Conservation (phyloP, 1,140 invertebrate genomes). For the Linepithema humile region DNA sequence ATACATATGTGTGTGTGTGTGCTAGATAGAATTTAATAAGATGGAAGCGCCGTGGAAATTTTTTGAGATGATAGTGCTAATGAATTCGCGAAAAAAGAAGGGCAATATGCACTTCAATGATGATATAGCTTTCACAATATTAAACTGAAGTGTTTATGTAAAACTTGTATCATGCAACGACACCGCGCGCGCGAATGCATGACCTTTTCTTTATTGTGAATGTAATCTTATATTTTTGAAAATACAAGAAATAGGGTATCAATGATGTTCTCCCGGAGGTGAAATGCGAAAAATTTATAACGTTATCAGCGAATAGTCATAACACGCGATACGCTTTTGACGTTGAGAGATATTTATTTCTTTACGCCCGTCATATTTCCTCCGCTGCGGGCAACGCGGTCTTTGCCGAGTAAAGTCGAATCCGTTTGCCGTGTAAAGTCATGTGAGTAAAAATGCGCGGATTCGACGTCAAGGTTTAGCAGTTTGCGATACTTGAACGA, state of each 20-base stretch:
- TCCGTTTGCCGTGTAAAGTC: not conserved
- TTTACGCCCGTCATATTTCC: not conserved
- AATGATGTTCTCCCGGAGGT: not conserved
- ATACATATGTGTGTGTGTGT: no score
- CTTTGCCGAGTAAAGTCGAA: not conserved
- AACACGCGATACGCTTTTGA: constrained; percentile 11
- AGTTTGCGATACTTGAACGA: not conserved
- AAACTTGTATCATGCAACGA: not conserved
- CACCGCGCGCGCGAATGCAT: not conserved
- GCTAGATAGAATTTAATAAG: not conserved
- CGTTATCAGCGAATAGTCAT: not conserved
- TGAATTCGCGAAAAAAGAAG: not conserved
- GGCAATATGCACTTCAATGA: not conserved
- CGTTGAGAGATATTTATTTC: not conserved
- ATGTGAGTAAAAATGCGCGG: not conserved
- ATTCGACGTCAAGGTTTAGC: not conserved
- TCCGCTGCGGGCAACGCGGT: not conserved
- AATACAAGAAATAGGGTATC: not conserved
- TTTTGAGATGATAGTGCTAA: not conserved
- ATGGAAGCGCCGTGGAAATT: not conserved
- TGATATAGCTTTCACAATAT: not conserved
- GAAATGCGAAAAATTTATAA: constrained; percentile 16
- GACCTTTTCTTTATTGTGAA: constrained; percentile 36
- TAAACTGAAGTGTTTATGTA: constrained; percentile 6
- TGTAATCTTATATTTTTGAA: not conserved